Percentiles rank a stretch among this genome's conserved stretches.
Evolutionary conservation across 2,888 invertebrate genomes (phyloP).

Genomic region (Salticus scenicus): DNA sequence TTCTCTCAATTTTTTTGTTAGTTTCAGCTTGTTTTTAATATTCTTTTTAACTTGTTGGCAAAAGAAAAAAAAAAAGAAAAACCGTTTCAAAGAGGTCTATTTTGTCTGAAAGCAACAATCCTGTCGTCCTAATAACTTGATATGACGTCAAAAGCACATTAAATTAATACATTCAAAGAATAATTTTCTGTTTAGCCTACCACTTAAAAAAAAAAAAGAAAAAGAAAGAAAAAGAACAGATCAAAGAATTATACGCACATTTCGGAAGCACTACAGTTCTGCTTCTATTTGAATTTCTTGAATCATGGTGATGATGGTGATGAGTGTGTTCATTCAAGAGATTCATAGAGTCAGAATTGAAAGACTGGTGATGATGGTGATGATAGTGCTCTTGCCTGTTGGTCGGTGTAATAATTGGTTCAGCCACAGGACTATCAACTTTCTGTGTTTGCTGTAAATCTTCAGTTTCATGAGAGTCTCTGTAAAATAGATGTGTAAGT

Average conservation of each 20-base stretch:
- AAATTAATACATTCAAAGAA: too few species aligned
- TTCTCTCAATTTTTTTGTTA: too few species aligned
- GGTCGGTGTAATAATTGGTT: constrained; percentile 15
- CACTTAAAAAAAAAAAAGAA: too few species aligned
- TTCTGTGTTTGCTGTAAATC: constrained; percentile 28
- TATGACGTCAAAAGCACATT: too few species aligned
- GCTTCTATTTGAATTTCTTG: neutral
- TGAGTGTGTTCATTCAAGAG: constrained; percentile 13
- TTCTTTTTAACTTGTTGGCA: too few species aligned
- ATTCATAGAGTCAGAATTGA: neutral
- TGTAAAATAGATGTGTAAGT: neutral
- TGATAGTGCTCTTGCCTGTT: neutral
- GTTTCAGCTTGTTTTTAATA: too few species aligned
- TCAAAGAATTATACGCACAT: constrained; percentile 34
- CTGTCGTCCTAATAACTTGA: too few species aligned
- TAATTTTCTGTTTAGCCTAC: too few species aligned
- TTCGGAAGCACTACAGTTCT: constrained; percentile 33
- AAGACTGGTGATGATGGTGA: constrained; percentile 1
- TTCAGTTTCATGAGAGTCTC: constrained; percentile 45
- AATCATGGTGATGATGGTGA: neutral
- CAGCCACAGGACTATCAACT: neutral
- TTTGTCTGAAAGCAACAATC: too few species aligned
- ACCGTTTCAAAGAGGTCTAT: too few species aligned
- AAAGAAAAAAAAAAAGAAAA: too few species aligned
- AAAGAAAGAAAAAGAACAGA: too few species aligned